A percentile compares a stretch with the other conserved stretches of the same genome.
Conservation (phyloP, 2,797 vertebrate genomes). For the Trematomus bernacchii region DNA sequence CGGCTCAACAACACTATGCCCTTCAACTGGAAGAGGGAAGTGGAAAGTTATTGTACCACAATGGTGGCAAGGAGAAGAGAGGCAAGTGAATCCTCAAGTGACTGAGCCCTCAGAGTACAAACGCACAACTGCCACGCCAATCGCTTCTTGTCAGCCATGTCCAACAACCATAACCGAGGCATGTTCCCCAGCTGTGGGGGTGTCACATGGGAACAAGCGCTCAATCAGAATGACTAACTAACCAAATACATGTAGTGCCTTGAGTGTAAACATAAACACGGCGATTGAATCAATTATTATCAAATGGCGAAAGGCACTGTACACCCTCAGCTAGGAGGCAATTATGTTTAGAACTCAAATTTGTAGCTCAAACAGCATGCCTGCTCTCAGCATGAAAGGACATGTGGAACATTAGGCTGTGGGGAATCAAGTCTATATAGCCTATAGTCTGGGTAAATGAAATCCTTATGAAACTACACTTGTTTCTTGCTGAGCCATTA, state of each 20-base stretch:
- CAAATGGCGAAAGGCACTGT: conserved; percentile 63
- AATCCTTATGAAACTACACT: conserved; percentile 25
- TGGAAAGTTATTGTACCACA: conserved; percentile 5
- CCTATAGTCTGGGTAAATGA: conserved; percentile 9
- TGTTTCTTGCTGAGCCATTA: conserved; percentile 30
- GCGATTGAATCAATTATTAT: conserved; percentile 79
- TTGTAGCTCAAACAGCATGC: conserved; percentile 33
- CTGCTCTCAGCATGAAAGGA: conserved; percentile 15
- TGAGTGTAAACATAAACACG: conserved; percentile 51
- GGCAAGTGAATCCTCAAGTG: conserved; percentile 20
- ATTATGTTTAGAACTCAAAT: conserved; percentile 11
- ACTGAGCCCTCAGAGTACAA: conserved; percentile 34
- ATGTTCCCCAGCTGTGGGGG: conserved; percentile 40
- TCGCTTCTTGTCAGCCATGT: conserved; percentile 30
- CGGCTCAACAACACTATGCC: no score
- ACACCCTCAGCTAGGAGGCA: conserved; percentile 46
- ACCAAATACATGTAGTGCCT: conserved; percentile 43
- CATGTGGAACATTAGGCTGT: conserved; percentile 17
- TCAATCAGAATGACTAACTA: conserved; percentile 47
- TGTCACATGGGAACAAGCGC: conserved; percentile 26
- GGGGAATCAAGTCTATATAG: conserved; percentile 14
- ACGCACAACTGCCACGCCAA: conserved; percentile 12
- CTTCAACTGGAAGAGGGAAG: neutral
- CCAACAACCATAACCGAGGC: conserved; percentile 21
- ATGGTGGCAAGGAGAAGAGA: neutral